Percentiles rank a stretch among this genome's conserved stretches.
Evolutionary conservation across 2,888 invertebrate genomes (phyloP).

Genomic region (Oscheius onirici): DNA sequence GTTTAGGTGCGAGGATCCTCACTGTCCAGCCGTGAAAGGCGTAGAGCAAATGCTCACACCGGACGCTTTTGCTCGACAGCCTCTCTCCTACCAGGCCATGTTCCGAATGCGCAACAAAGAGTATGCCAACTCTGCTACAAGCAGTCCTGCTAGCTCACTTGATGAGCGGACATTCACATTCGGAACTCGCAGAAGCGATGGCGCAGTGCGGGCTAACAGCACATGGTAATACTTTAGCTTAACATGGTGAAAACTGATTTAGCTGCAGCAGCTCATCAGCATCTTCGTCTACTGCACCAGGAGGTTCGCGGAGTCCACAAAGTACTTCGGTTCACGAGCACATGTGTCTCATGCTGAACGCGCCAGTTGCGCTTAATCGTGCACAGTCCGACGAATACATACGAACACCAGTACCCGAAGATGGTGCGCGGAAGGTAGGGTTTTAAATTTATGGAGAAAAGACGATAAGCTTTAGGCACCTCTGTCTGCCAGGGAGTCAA

Average conservation of each 20-base stretch:
- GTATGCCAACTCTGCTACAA: slow-evolving; percentile 61
- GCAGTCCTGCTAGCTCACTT: slow-evolving; percentile 58
- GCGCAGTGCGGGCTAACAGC: slow-evolving; percentile 25
- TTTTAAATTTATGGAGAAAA: not conserved
- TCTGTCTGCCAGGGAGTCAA: slow-evolving; percentile 51
- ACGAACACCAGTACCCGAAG: slow-evolving; percentile 44
- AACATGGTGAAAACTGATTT: not conserved
- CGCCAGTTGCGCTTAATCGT: slow-evolving; percentile 51
- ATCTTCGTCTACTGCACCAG: slow-evolving; percentile 20
- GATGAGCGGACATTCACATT: slow-evolving; percentile 53
- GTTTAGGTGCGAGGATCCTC: slow-evolving; percentile 56
- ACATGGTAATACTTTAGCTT: slow-evolving; percentile 7
- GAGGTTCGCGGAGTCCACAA: slow-evolving; percentile 30
- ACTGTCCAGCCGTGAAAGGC: slow-evolving; percentile 69
- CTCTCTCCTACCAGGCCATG: slow-evolving; percentile 68
- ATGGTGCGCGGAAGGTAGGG: slow-evolving; percentile 26
- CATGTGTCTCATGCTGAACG: slow-evolving; percentile 56
- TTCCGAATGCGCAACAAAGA: slow-evolving; percentile 66
- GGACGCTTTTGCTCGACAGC: slow-evolving; percentile 68
- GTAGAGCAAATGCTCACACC: slow-evolving; percentile 66
- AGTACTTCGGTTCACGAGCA: slow-evolving; percentile 56
- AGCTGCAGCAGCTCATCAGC: slow-evolving; percentile 13
- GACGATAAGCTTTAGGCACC: slow-evolving; percentile 39
- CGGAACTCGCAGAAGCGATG: slow-evolving; percentile 34
- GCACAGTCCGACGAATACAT: slow-evolving; percentile 55